Evolutionary conservation across 2,888 invertebrate genomes (phyloP), one percentile per base, ranked within the genome.

Genomic region (Lasioglossum zephyrum): DNA sequence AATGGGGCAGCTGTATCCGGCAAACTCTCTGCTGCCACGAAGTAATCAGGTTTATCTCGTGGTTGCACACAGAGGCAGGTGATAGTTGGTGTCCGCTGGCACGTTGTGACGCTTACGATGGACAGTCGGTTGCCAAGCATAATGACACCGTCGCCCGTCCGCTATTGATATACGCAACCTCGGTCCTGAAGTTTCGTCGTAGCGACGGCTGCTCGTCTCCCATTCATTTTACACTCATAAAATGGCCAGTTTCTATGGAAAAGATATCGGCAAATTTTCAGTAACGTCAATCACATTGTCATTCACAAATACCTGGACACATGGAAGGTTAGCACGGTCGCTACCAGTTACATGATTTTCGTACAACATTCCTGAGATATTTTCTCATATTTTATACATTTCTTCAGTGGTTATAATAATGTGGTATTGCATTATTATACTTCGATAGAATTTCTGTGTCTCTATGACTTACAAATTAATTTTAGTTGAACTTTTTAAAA

Each of bases 41-140:
- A 73, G 83, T 90, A 90, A 90, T 90, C 89, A 87, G 87, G 88
- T 90, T 90, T 90, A 89, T 90, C 89, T 87, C 88, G 89, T 88
- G 90, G 90, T 86, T 84, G 84, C 90, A 88, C 90, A 86, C 90
- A 86, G 86, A 77, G 86, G 83, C 90, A 74, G 84, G 81, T 82
- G 81, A 79, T 74, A 39, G 85, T 83, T 80, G 74, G 87, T 77
- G 88, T 85, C 81, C 85, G 75, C 79, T 73, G 78, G 79, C 87
- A 72, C 87, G 82, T 85, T 85, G 81, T 77, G 79, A 84, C 88
- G 76, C 87, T 88, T 85, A 83, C 84, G 76, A 82, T 86, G 77
- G 89, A 78, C 60, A 84, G 81, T 72, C 41, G 79, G 79, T 73
- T 83, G 84, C 86, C 81, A 75, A 73, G 60, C 78, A 66, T 73